Conservation (phyloP, 2,888 invertebrate species). For the Lacanobia oleracea region DNA sequence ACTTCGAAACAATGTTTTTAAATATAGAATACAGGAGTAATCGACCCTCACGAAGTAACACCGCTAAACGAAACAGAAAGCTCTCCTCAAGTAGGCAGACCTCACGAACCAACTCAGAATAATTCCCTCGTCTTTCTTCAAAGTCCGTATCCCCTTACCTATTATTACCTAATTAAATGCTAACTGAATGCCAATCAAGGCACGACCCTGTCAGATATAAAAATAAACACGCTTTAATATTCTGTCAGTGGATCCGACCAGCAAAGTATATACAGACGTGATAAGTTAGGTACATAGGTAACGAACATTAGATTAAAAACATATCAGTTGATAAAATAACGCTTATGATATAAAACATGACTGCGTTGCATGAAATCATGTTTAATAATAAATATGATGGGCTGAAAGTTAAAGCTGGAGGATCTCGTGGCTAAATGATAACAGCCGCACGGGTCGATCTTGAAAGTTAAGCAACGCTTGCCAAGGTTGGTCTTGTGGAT, state of each 20-base stretch:
- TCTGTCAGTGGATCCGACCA: constrained; percentile 24
- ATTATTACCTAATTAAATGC: constrained; percentile 55
- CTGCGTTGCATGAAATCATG: constrained; percentile 37
- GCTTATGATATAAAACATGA: constrained; percentile 31
- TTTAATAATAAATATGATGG: constrained; percentile 20
- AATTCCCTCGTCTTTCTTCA: constrained; percentile 41
- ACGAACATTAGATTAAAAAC: constrained; percentile 37
- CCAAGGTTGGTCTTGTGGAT: too few relatives aligned
- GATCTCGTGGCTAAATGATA: too few relatives aligned
- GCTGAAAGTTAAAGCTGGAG: neutral
- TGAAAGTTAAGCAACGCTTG: too few relatives aligned
- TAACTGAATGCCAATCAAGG: constrained; percentile 48
- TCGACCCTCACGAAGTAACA: neutral
- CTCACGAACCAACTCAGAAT: constrained; percentile 39
- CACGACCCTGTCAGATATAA: constrained; percentile 47
- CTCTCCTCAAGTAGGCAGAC: constrained; percentile 12
- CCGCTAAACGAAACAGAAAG: constrained; percentile 20
- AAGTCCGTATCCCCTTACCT: constrained; percentile 33
- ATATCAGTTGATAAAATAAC: constrained; percentile 47
- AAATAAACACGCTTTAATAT: constrained; percentile 54
- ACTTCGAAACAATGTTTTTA: neutral
- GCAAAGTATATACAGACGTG: constrained; percentile 4
- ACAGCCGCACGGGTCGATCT: too few relatives aligned
- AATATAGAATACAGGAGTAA: neutral
- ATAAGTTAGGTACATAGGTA: constrained; percentile 16